Conservation (phyloP, 2,113 vertebrate species). For the Halichoerus grypus region DNA sequence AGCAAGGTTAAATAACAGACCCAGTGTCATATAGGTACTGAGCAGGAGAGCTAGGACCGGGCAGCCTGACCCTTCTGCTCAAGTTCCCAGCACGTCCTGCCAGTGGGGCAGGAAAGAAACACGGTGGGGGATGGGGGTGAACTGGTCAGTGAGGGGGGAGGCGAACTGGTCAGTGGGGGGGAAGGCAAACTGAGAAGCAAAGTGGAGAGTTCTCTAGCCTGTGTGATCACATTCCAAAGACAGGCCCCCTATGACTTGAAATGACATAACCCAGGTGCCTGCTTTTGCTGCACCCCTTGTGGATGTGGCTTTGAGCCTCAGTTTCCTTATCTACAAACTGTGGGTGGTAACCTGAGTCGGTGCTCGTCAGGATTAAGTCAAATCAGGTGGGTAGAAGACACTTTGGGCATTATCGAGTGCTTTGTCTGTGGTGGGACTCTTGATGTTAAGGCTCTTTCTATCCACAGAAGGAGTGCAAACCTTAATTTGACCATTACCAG, state of each 20-base stretch:
- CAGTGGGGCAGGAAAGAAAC: neutral
- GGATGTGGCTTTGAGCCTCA: neutral
- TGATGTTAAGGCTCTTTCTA: neutral
- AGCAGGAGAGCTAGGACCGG: neutral
- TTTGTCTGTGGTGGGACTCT: neutral
- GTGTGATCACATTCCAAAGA: neutral
- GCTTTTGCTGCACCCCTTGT: neutral
- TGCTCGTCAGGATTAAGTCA: neutral
- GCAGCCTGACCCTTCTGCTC: neutral
- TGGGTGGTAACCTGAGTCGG: too few relatives aligned
- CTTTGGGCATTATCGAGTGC: neutral
- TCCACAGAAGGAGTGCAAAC: neutral
- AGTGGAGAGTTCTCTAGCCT: neutral
- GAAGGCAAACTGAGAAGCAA: neutral
- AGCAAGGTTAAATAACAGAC: neutral
- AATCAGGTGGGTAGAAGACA: neutral
- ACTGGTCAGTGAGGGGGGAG: neutral
- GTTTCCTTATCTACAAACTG: neutral
- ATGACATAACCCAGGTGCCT: neutral
- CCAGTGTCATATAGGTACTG: neutral
- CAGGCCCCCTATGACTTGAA: neutral
- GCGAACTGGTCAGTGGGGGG: neutral
- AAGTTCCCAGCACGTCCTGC: neutral
- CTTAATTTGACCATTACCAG: neutral
- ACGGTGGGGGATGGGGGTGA: neutral